These are phyloP conservation scores for Lycocorax pyrrhopterus DNA, from an alignment of 2,113 vertebrate genomes.

Conservation along the genomic window DNA sequence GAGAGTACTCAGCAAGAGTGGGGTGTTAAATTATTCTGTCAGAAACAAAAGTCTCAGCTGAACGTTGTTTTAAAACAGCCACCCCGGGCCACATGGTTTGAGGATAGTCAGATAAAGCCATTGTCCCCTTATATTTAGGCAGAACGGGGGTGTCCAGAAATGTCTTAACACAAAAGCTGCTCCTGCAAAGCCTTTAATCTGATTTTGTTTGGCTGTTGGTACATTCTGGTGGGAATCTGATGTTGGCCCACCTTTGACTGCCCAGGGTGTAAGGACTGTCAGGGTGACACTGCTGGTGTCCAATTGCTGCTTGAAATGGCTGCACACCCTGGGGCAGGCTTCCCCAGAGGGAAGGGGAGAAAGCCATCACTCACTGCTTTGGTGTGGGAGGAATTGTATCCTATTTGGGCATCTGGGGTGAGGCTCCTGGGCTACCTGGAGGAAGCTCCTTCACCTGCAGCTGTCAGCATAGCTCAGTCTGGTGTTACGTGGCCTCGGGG, in stretches of 20 bases:
- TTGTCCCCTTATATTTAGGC: background rate
- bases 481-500: background rate
- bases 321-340: background rate
- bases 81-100: background rate
- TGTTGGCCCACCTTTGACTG: background rate
- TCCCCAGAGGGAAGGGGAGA: background rate
- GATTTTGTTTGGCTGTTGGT: background rate
- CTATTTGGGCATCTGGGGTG: background rate
- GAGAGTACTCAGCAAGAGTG: background rate
- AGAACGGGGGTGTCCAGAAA: background rate
- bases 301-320: background rate
- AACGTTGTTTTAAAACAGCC: background rate
- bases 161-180: background rate
- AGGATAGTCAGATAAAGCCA: background rate
- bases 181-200: background rate
- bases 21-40: background rate
- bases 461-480: background rate
- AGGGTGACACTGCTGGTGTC: background rate
- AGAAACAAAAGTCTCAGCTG: conserved; percentile 13
- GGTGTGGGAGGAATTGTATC: background rate
- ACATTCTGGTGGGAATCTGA: background rate
- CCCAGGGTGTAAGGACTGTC: fast-evolving
- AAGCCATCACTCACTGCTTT: background rate
- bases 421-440: background rate
- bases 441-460: background rate